These are phyloP conservation scores for Dioctria linearis DNA, from an alignment of 2,888 invertebrate species.

Conservation along the genomic window DNA sequence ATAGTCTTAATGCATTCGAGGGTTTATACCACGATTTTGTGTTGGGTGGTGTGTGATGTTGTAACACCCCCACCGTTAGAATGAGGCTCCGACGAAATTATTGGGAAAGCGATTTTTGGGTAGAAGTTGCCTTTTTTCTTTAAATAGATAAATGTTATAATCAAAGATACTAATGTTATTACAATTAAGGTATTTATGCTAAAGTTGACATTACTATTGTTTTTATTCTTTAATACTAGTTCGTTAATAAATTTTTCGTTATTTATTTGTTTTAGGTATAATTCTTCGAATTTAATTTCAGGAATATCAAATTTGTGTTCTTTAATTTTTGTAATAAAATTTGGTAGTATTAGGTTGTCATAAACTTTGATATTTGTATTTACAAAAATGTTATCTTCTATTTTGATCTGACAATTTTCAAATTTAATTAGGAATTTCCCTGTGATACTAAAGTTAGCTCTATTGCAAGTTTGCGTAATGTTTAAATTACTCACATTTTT, in stretches of 20 bases:
- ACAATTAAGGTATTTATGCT: no score
- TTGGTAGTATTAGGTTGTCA: not conserved
- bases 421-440: not conserved
- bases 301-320: not conserved
- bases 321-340: not conserved
- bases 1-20: no score
- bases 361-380: slow-evolving; percentile 13
- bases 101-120: no score
- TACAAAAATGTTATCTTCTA: slow-evolving; percentile 6
- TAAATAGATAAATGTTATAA: no score
- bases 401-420: not conserved
- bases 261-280: slow-evolving; percentile 2
- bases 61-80: no score
- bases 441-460: not conserved
- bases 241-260: not conserved
- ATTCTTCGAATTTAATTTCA: not conserved
- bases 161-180: no score
- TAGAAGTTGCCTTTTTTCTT: no score
- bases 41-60: no score
- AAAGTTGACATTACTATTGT: no score
- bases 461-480: slow-evolving; percentile 3
- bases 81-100: no score
- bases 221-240: not conserved
- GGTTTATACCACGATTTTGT: no score
- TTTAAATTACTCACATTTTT: slow-evolving; percentile 5